phyloP scores from a whole-genome alignment of 64 coral and sea anemone species.

The Cladopsammia gracilis region DNA sequence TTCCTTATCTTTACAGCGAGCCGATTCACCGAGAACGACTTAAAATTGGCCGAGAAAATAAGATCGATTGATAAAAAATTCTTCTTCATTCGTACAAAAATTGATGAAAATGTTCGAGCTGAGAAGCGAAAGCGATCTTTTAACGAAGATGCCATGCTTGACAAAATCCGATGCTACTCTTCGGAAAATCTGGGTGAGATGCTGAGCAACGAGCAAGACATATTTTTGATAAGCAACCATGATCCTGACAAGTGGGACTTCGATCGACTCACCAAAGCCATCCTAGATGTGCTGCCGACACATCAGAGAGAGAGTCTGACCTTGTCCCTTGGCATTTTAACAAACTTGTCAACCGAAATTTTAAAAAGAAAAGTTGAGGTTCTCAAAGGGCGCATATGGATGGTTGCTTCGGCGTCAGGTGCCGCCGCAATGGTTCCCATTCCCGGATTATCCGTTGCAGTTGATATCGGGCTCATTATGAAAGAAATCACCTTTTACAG shows the following conservation, averaged over 20 bases:
- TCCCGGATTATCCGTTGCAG: conserved; percentile 39
- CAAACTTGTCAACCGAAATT: neutral
- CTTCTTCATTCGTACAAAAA: conserved; percentile 66
- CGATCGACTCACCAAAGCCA: conserved; percentile 19
- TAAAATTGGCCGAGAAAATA: conserved; percentile 26
- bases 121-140: conserved; percentile 52
- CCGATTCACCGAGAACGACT: conserved; percentile 38
- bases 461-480: conserved; percentile 20
- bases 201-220: neutral
- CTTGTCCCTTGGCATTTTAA: neutral
- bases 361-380: conserved; percentile 50
- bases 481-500: conserved; percentile 43
- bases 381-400: conserved; percentile 46
- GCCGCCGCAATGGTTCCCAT: conserved; percentile 21
- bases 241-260: conserved; percentile 21
- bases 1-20: conserved; percentile 38
- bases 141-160: conserved; percentile 21
- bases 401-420: conserved; percentile 23
- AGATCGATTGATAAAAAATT: conserved; percentile 8
- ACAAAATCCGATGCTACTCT: conserved; percentile 19
- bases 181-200: neutral
- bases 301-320: neutral
- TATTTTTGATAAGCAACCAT: conserved; percentile 63
- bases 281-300: conserved; percentile 15
- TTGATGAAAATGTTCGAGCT: conserved; percentile 35